Evolutionary conservation across 2,797 vertebrate species (phyloP), one percentile per base, ranked within the genome.

Genomic region (Leucoraja ocellata): DNA sequence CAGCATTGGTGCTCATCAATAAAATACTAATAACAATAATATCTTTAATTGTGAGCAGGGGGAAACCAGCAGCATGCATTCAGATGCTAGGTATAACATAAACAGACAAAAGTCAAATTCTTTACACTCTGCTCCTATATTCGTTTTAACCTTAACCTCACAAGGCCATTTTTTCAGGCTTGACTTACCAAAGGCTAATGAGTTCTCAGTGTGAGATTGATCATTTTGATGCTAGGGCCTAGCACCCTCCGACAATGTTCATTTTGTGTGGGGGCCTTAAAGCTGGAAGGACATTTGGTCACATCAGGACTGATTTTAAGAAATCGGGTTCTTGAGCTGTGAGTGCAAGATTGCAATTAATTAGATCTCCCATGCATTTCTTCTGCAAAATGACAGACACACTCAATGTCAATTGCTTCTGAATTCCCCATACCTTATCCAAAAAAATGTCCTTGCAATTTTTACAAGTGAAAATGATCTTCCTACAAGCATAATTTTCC

Each of bases 301-400:
- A 23, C 83, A 54, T 86, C 58, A 86, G 54, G 58, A 86, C 54
- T 86, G n/a, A 5, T 8, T 88, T 68, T 18, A 8, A 68, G 84
- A 46, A 46, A 1, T 68, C 63, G 7, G 14, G 16, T n/a, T 32
- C 16, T 32, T 88, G 28, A 36, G n/a, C 4, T 14, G 16, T 36
- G n/a, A 68, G n/a, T 88, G 61, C 84, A 88, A 32, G 18, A 63
- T 63, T n/a, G 25, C 36, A 88, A 88, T 36, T 88, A 88, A 68
- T 88, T 36, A 18, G 61, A 21, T 6, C 16, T 36, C 61, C 7
- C 21, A 88, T 21, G 16, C n/a, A 88, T 88, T 68, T 21, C 61
- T 68, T 21, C 16, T 36, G 28, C 16, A 65, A 88, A 88, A 7
- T 9, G n/a, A 88, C 63, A 68, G 61, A 0, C 21, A 10, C 36